Percentiles rank a stretch among this genome's conserved stretches.
Evolutionary conservation across 2,113 vertebrate species (phyloP).

Genomic region (Ifrita kowaldi): DNA sequence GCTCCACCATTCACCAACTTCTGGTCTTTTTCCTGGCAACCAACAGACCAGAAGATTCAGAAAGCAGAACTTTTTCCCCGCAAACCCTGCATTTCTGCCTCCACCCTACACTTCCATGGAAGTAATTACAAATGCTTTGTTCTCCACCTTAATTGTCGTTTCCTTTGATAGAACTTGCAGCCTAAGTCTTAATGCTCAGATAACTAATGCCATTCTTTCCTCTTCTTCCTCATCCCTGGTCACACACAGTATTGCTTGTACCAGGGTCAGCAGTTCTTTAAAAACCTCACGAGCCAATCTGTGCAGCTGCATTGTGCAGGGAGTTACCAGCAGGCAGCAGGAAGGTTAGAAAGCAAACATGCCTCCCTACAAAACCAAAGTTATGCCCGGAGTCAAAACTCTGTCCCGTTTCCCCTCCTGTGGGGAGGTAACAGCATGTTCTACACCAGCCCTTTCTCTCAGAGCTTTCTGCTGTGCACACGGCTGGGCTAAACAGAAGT

Average conservation of each 20-base stretch:
- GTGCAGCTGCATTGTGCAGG: neutral
- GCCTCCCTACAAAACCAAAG: neutral
- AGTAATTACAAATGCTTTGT: neutral
- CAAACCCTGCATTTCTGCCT: neutral
- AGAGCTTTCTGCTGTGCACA: neutral
- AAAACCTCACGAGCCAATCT: neutral
- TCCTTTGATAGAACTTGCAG: constrained; percentile 14
- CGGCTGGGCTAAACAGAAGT: neutral
- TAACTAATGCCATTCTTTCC: neutral
- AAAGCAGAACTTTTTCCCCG: neutral
- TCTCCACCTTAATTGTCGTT: neutral
- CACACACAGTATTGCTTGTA: neutral
- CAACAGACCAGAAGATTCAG: neutral
- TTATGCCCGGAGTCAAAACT: neutral
- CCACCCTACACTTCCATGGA: neutral
- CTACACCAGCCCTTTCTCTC: neutral
- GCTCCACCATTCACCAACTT: neutral
- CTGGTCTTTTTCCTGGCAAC: neutral
- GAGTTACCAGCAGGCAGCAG: constrained; percentile 31
- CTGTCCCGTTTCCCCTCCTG: neutral
- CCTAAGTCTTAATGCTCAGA: neutral
- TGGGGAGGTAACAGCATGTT: neutral
- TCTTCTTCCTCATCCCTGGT: neutral
- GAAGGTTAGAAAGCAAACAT: constrained; percentile 32
- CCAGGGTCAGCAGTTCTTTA: neutral